Evolutionary conservation across 2,888 invertebrate species (phyloP).

Genomic region (Rotaria magnacalcarata): DNA sequence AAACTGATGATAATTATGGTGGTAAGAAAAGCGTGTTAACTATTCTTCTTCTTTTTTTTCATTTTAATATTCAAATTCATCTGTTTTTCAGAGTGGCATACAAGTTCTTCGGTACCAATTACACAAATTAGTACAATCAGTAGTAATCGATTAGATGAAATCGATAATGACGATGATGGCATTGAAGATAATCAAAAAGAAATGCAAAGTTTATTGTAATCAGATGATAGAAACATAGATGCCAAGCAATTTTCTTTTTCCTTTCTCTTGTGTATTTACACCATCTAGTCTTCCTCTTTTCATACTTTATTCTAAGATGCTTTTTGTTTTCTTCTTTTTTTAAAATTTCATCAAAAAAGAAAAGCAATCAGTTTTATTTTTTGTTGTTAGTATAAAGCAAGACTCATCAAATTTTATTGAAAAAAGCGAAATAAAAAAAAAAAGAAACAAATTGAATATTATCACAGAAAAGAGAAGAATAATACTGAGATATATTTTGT

Average conservation of each 20-base stretch:
- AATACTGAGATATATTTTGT: background rate
- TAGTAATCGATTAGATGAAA: background rate
- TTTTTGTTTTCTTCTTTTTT: background rate
- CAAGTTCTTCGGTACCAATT: background rate
- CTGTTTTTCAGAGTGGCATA: conserved; percentile 1
- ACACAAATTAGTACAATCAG: background rate
- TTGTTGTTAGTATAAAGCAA: background rate
- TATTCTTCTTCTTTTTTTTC: background rate
- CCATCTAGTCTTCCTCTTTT: conserved; percentile 4
- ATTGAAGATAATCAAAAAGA: conserved; percentile 19
- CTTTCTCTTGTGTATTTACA: background rate
- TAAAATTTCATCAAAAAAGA: background rate
- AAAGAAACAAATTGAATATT: background rate
- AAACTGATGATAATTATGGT: conserved; percentile 28
- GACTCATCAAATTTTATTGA: background rate
- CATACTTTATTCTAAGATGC: background rate
- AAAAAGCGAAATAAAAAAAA: background rate
- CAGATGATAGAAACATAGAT: background rate
- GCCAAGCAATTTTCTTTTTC: background rate
- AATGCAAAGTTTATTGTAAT: conserved; percentile 31
- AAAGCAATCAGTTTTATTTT: background rate
- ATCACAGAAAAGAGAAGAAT: background rate
- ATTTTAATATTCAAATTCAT: background rate
- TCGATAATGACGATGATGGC: background rate
- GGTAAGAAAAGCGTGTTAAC: background rate